Base-by-base conservation (phyloP, 2,888 invertebrate species). In the Steromphala cineraria region DNA sequence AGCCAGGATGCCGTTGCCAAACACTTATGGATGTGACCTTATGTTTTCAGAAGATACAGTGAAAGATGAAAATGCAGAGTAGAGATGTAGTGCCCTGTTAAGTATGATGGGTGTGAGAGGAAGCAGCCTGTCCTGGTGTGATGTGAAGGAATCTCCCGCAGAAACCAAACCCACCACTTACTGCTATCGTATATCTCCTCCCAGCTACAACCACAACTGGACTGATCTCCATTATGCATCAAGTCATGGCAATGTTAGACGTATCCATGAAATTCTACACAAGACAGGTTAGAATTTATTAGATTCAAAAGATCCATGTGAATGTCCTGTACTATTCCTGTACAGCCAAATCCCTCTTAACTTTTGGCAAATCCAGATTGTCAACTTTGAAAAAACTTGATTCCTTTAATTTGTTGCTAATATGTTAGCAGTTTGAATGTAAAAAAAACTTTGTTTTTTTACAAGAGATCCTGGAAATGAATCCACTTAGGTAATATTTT, bases 201-300 rank as follows among this genome's bases (percentile, higher is more conserved):
- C 89, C 8, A 89, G 87, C 75, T 89, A 88, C 80, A 89, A 89
- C 77, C 88, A 88, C 81, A 89, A 89, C 85, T 89, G 89, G 89
- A 89, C 89, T 24, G 89, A 89, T 78, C 84, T 89, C 8, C 89
- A 89, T 81, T 89, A 88, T 83, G 89, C 89, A 75, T 88, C 89
- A 24, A 89, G 89, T 75, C 88, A 89, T 82, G 89, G 89, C 53
- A 89, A 88, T 81, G 79, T 89, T 19, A 83, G 87, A 55, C 81
- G 89, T 19, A 89, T 89, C 31, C 86, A 88, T 80, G 89, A 89
- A 75, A 88, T 89, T 55, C 84, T 89, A 19, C 86, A 87, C 75
- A 89, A 87, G 83, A 84, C 86, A 78, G 89, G 89, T 89, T 77
- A 55, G 75, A 10, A 46, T 4, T 46, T 46, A 46, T 1, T 8